Evolutionary conservation across 1,140 invertebrate species (phyloP), one percentile per base, ranked within the genome.

Genomic region (Aleiodes sp.): DNA sequence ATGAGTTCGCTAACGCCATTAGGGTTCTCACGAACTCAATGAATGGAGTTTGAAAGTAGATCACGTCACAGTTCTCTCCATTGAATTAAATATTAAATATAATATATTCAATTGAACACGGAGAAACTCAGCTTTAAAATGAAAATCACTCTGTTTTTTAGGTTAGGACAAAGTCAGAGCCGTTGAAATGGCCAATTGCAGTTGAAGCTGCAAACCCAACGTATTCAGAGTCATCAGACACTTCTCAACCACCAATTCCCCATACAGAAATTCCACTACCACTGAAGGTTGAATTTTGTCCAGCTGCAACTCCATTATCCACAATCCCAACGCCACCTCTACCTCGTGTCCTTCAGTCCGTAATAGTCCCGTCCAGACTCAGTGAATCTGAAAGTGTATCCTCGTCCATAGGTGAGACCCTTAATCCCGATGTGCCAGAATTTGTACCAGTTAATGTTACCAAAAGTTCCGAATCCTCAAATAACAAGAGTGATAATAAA

Each of bases 381-480:
- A 81, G 79, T 29, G 77, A 80, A 70, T 76, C 72, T 9, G 75
- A 81, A 26, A 83, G 73, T 52, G 62, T 75, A 29, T 75, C 73
- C 0, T 80, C 76, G 10, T 82, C 73, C 33, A 70, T 73, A 43
- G 76, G 76, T 26, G 91, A 92, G 16, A 88, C 87, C 71, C 86
- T 96, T 41, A 95, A 96, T 87, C 93, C 93, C 4, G 90, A 96
- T 84, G 94, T 96, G 16, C 92, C 94, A 12, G 94, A 95, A 85
- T 96, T 96, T 83, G 86, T 96, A 67, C 94, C 94, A 1, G 78
- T 80, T 28, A 71, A 29, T 12, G 56, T 31, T 31, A 26, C 28
- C 3, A 1, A 12, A 59, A 59, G 29, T 59, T 0, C 28, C 28
- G 56, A 28, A n/a, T 26, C 28, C 12, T 19, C 41, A 14, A 14